A percentile compares a stretch with the other conserved stretches of the same genome.
Evolutionary conservation across 2,888 invertebrate genomes (phyloP).

Genomic region (Stenichneumon culpator): DNA sequence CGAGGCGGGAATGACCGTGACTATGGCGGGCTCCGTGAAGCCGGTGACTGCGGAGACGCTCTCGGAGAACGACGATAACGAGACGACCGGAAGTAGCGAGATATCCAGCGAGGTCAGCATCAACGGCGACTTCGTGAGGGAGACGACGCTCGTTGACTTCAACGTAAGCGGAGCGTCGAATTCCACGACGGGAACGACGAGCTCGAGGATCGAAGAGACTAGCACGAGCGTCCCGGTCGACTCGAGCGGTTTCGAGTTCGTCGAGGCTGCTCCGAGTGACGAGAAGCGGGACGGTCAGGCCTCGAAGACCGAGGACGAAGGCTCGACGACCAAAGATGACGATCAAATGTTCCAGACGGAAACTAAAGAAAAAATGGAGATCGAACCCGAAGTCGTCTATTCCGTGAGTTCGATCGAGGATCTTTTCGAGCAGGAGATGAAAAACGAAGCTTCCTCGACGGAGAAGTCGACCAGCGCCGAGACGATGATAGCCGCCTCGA

Average conservation of each 20-base stretch:
- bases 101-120: slow-evolving; percentile 79
- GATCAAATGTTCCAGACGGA: not conserved
- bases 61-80: slow-evolving; percentile 51
- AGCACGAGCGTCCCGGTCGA: slow-evolving; percentile 20
- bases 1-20: slow-evolving; percentile 79
- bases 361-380: not conserved
- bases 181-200: slow-evolving; percentile 35
- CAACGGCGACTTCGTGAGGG: slow-evolving; percentile 77
- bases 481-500: slow-evolving; percentile 69
- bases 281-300: slow-evolving; percentile 49
- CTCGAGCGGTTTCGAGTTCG: slow-evolving; percentile 62
- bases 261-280: slow-evolving; percentile 29
- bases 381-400: slow-evolving; percentile 1
- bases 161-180: slow-evolving; percentile 72
- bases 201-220: slow-evolving; percentile 24
- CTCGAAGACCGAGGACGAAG: not conserved
- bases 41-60: slow-evolving; percentile 17
- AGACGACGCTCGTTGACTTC: slow-evolving; percentile 78
- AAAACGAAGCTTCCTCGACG: not conserved
- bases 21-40: slow-evolving; percentile 18
- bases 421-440: slow-evolving; percentile 13
- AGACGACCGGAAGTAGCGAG: slow-evolving; percentile 69
- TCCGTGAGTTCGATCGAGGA: slow-evolving; percentile 47
- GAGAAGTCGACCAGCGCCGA: slow-evolving; percentile 51
- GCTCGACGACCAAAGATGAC: not conserved